Base-by-base conservation (phyloP, 2,113 vertebrate species). In the Spheniscus mendiculus region DNA sequence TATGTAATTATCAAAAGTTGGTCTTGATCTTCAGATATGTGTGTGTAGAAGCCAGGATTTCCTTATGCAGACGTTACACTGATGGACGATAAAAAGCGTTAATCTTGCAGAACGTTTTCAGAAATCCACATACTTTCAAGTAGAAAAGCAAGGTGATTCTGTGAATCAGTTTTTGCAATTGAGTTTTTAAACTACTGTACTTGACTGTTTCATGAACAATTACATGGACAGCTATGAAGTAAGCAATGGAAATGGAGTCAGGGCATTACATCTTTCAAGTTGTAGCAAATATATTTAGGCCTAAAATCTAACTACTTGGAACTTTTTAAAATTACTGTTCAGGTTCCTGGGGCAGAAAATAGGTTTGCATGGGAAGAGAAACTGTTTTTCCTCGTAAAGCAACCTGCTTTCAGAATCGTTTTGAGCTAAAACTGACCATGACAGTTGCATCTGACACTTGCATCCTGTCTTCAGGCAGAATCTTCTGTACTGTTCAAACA, bases 161-260 rank as follows among this genome's bases (percentile, higher is more conserved):
- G 87, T 97, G 96, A 97, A 96, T 97, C 94, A 17, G 53, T 83
- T 89, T 90, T 97, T 96, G 89, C 89, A 90, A 83, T 73, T 83
- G 78, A 90, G 74, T 96, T 97, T 73, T 93, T 95, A 70, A 96
- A 96, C 91, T 95, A 80, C 95, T 97, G 94, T 95, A 95, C 59
- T 97, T 94, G 89, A 96, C 95, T 97, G 93, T 97, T 94, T 95
- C 65, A 45, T 9, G 62, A 82, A 95, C 94, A 95, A 6, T 89
- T 92, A 84, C 63, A 42, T 86, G 91, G 89, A 97, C 84, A 95
- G 81, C 91, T 93, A 85, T 95, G 84, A 94, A 95, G 91, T 93
- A 95, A 95, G 87, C 95, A 95, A 96, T 95, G 89, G 89, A 87
- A 94, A 81, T 38, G 52, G 78, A 70, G 81, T 94, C 87, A 95